Evolutionary conservation across 2,797 vertebrate genomes (phyloP).

Genomic region (Dipus sagitta): DNA sequence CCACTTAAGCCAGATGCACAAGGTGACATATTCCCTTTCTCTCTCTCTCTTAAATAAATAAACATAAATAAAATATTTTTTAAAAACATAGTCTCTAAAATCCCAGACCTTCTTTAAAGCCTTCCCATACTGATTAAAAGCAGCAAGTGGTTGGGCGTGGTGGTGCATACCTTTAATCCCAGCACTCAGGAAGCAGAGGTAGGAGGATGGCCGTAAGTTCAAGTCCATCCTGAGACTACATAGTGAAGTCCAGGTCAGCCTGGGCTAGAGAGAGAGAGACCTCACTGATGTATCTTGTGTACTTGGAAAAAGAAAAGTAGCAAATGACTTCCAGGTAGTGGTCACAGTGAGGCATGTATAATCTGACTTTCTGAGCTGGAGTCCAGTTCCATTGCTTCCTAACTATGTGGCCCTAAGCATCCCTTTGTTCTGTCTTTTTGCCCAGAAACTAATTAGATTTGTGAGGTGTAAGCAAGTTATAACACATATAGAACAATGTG

Average conservation of each 20-base stretch:
- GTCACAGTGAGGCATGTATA: neutral
- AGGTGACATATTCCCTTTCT: no score
- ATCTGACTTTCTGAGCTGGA: neutral
- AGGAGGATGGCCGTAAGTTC: no score
- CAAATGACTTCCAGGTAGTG: neutral
- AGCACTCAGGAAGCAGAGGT: no score
- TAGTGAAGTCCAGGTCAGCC: no score
- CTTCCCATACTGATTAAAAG: neutral
- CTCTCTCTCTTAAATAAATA: no score
- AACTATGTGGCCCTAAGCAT: neutral
- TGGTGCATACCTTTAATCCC: no score
- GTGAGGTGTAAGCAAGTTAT: neutral
- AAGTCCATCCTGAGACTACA: no score
- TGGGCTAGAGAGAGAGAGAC: no score
- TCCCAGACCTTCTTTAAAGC: neutral
- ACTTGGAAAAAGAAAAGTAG: no score
- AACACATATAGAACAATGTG: neutral
- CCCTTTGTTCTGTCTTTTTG: neutral
- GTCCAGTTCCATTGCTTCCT: neutral
- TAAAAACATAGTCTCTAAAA: neutral
- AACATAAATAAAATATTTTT: neutral
- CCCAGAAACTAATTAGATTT: neutral
- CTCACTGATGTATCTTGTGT: no score
- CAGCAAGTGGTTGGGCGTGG: no score
- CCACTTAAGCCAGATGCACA: no score